Percentiles rank a stretch among this genome's conserved stretches.
Conservation (phyloP, 2,113 vertebrate genomes). For the Orientallactaga bullata region DNA sequence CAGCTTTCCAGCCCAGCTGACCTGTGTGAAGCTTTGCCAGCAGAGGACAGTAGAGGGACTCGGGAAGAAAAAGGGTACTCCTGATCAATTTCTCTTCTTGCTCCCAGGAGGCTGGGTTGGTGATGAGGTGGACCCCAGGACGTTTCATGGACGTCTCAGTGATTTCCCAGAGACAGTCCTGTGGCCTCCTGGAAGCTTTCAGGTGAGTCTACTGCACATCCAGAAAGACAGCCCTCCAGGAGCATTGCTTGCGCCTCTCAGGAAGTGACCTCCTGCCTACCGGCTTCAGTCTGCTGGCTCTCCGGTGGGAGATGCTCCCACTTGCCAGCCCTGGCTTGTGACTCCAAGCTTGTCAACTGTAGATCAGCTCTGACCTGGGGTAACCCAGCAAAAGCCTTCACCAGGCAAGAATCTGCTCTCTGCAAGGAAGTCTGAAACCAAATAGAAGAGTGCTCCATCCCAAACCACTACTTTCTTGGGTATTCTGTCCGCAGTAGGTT, state of each 20-base stretch:
- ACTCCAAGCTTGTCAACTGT: background rate
- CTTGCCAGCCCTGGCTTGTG: background rate
- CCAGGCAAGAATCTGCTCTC: background rate
- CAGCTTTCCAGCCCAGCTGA: background rate
- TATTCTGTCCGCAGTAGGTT: background rate
- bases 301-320: accelerated
- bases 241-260: background rate
- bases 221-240: too few species aligned
- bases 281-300: background rate
- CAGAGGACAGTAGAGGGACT: slow-evolving; percentile 1
- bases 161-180: too few species aligned
- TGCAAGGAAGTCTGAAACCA: background rate
- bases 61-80: background rate
- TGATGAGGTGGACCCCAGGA: too few species aligned
- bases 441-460: background rate
- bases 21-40: background rate
- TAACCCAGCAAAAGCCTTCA: background rate
- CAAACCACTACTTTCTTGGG: background rate
- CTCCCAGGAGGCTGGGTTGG: background rate
- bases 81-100: background rate
- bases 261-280: background rate
- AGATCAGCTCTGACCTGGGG: background rate
- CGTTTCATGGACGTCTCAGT: background rate
- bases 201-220: too few species aligned
- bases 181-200: background rate